Evolutionary conservation across 2,888 invertebrate genomes (phyloP).

Genomic region (Ophion slaviceki): DNA sequence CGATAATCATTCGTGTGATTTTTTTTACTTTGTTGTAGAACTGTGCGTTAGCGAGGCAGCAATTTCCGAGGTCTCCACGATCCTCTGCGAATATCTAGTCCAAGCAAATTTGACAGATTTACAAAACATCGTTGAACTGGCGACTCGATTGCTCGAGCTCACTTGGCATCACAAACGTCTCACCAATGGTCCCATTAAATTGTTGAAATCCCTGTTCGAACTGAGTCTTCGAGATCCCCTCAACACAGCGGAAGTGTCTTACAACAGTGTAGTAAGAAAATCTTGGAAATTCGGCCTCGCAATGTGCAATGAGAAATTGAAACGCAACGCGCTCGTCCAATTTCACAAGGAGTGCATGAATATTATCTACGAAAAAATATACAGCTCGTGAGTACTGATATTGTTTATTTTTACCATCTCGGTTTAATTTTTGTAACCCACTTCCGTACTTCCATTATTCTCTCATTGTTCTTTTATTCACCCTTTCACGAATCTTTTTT

Average conservation of each 20-base stretch:
- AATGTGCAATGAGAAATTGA: slow-evolving; percentile 70
- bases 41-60: slow-evolving; percentile 82
- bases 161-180: slow-evolving; percentile 72
- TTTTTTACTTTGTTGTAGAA: slow-evolving; percentile 75
- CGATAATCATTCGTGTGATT: neutral
- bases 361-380: slow-evolving; percentile 78
- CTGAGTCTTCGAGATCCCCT: slow-evolving; percentile 70
- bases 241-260: slow-evolving; percentile 59
- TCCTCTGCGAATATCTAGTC: slow-evolving; percentile 77
- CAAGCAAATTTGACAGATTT: slow-evolving; percentile 39
- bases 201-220: slow-evolving; percentile 76
- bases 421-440: neutral
- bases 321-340: slow-evolving; percentile 71
- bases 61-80: slow-evolving; percentile 81
- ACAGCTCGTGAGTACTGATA: slow-evolving; percentile 72
- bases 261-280: slow-evolving; percentile 67
- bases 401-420: neutral
- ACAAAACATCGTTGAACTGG: slow-evolving; percentile 67
- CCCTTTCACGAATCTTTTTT: too few species aligned
- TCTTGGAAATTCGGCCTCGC: slow-evolving; percentile 75
- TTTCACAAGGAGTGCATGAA: slow-evolving; percentile 78
- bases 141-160: slow-evolving; percentile 71
- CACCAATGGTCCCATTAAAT: slow-evolving; percentile 69
- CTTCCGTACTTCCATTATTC: neutral
- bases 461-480: too few species aligned